Evolutionary conservation across 2,113 vertebrate genomes (phyloP).

Genomic region (Delphinus delphis): DNA sequence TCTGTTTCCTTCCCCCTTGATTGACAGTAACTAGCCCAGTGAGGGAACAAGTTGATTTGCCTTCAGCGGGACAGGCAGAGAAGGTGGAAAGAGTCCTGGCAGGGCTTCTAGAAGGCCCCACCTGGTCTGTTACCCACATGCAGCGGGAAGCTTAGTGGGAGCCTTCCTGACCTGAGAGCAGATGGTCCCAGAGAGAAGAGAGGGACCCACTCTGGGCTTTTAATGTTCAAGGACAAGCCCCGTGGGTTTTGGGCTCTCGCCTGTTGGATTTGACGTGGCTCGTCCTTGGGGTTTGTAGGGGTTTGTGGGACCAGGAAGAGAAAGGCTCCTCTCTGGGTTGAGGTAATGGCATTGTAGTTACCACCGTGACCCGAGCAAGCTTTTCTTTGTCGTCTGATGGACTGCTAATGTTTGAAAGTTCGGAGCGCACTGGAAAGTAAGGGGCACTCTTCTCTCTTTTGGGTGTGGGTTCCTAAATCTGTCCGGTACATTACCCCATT

Average conservation of each 20-base stretch:
- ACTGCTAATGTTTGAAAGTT: background rate
- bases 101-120: background rate
- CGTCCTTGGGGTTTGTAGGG: background rate
- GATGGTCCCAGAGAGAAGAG: background rate
- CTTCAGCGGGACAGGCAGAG: background rate
- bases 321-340: background rate
- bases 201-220: background rate
- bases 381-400: background rate
- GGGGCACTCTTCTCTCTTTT: background rate
- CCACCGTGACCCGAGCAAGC: background rate
- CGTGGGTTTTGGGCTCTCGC: background rate
- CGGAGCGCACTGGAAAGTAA: background rate
- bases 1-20: background rate
- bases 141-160: background rate
- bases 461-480: background rate
- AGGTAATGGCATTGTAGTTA: background rate
- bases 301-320: background rate
- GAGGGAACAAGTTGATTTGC: background rate
- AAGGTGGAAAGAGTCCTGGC: background rate
- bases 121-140: background rate
- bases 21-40: background rate
- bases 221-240: background rate
- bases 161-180: background rate
- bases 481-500: background rate
- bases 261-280: rapidly evolving